These are phyloP conservation scores for Carettochelys insculpta DNA, from an alignment of 2,113 vertebrate species.

Conservation along the genomic window DNA sequence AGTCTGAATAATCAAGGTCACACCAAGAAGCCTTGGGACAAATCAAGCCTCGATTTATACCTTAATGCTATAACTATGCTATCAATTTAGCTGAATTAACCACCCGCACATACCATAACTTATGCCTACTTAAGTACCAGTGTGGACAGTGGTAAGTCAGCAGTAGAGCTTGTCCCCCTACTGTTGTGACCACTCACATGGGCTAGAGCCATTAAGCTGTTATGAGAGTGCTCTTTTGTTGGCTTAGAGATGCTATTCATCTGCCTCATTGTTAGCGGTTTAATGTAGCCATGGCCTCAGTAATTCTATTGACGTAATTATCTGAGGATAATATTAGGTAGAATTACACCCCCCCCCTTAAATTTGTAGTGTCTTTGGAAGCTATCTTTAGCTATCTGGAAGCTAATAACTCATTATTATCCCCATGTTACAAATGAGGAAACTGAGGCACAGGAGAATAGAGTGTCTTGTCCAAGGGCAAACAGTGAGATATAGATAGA, in stretches of 20 bases:
- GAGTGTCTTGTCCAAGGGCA: no score
- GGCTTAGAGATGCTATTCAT: no score
- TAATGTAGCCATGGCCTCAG: not conserved
- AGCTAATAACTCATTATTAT: not conserved
- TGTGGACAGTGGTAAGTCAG: not conserved
- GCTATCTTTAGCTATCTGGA: not conserved
- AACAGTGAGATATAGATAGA: no score
- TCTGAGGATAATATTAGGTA: fast-evolving
- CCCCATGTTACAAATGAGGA: no score
- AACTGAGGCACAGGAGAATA: no score
- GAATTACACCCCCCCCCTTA: not conserved
- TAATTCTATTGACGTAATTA: not conserved
- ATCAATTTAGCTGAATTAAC: not conserved
- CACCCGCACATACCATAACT: not conserved
- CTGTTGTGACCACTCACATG: no score
- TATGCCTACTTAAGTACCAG: not conserved
- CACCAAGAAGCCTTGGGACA: not conserved
- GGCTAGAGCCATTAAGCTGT: not conserved
- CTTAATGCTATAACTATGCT: not conserved
- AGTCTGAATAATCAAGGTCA: not conserved
- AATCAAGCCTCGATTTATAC: not conserved
- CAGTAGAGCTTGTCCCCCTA: not conserved
- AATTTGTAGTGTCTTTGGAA: not conserved
- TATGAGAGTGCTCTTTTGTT: no score
- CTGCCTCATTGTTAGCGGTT: no score